A percentile compares a stretch with the other conserved stretches of the same genome.
These are phyloP conservation scores for Ibidorhyncha struthersii DNA, from an alignment of 2,113 vertebrate genomes.

Conservation along the genomic window DNA sequence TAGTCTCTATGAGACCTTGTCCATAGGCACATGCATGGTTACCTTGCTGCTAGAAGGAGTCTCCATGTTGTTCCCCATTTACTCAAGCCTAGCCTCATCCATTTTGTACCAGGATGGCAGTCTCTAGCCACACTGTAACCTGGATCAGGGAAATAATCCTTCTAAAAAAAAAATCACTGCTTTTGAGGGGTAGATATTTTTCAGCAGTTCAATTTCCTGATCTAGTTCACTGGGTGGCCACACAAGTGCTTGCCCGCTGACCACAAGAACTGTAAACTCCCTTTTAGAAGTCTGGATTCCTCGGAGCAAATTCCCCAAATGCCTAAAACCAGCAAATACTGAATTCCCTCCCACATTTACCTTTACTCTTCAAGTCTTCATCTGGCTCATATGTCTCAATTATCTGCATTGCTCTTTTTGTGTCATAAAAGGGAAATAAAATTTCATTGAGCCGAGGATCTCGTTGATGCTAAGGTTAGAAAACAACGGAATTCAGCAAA, in stretches of 20 bases:
- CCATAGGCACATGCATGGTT: rapidly evolving
- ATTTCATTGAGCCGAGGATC: slow-evolving; percentile 98
- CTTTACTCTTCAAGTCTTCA: slow-evolving; percentile 91
- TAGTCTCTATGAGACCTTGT: neutral
- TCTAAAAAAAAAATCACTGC: neutral
- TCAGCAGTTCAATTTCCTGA: neutral
- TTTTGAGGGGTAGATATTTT: neutral
- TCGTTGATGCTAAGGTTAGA: slow-evolving; percentile 90
- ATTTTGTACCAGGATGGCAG: neutral
- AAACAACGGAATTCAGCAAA: slow-evolving; percentile 68
- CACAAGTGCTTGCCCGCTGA: neutral
- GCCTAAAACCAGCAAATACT: neutral
- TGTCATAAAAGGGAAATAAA: slow-evolving; percentile 97
- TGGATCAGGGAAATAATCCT: neutral
- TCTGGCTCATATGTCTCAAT: slow-evolving; percentile 95
- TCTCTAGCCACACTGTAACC: neutral
- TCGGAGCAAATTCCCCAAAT: neutral
- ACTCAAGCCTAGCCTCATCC: neutral
- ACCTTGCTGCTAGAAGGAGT: neutral
- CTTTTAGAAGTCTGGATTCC: neutral
- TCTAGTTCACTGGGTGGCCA: neutral
- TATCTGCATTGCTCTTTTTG: slow-evolving; percentile 95
- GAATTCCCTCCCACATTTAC: slow-evolving; percentile 70
- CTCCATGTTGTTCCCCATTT: neutral
- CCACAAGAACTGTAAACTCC: neutral